Conservation (phyloP, 2,888 invertebrate species). For the Dicyrtomina minuta region DNA sequence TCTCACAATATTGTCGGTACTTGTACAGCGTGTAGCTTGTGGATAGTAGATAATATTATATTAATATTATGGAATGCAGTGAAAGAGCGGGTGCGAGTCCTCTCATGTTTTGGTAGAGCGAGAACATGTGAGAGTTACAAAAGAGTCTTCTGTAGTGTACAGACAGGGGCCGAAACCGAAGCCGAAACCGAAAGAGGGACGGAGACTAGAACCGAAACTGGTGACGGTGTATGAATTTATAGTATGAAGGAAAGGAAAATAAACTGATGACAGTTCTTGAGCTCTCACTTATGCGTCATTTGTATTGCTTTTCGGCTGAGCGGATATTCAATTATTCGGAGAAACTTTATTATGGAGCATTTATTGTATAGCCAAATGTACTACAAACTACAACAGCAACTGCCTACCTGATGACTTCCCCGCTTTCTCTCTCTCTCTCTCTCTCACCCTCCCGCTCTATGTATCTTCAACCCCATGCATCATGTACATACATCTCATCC, state of each 20-base stretch:
- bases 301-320: constrained; percentile 11
- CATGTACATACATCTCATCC: too few species aligned
- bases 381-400: too few species aligned
- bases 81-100: not conserved
- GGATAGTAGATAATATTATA: too few species aligned
- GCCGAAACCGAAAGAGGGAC: too few species aligned
- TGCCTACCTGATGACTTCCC: constrained; percentile 18
- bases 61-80: too few species aligned
- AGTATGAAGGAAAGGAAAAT: constrained; percentile 3
- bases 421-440: constrained; percentile 10
- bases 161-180: too few species aligned
- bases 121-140: too few species aligned
- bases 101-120: not conserved
- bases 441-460: constrained; percentile 13
- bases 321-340: constrained; percentile 29
- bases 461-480: not conserved
- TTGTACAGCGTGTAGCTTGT: too few species aligned
- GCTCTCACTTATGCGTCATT: constrained; percentile 23
- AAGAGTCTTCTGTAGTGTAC: too few species aligned
- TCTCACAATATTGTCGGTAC: too few species aligned
- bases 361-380: not conserved
- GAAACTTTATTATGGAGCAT: constrained; percentile 26
- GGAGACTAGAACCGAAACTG: too few species aligned
- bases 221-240: not conserved
- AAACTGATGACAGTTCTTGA: constrained; percentile 20